These are phyloP conservation scores for Trichogramma evanescens DNA, from an alignment of 2,888 invertebrate genomes.

Conservation along the genomic window DNA sequence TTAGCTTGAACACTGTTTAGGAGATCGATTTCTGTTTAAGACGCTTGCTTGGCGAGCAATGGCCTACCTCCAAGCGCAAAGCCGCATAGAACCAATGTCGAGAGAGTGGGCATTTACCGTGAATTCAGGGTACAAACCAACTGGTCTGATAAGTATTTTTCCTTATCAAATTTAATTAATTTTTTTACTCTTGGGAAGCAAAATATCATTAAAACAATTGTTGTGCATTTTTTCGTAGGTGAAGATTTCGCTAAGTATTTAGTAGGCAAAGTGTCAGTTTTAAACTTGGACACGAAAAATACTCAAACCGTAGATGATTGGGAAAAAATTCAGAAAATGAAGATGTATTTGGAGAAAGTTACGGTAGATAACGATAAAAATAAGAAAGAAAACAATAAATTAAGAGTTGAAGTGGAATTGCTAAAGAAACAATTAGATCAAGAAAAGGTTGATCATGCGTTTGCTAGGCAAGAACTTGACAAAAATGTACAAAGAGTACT, in stretches of 20 bases:
- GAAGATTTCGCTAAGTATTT: constrained; percentile 66
- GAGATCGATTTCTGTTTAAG: constrained; percentile 24
- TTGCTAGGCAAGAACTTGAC: constrained; percentile 67
- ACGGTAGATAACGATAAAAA: constrained; percentile 45
- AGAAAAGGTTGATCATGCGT: constrained; percentile 66
- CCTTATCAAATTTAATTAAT: background rate
- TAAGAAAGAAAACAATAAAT: constrained; percentile 51
- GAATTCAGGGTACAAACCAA: constrained; percentile 74
- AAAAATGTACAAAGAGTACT: constrained; percentile 67
- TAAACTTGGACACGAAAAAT: constrained; percentile 49
- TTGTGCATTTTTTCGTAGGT: background rate
- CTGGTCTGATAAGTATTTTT: constrained; percentile 51
- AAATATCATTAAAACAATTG: too few species aligned
- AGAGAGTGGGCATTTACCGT: constrained; percentile 69
- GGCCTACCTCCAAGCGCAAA: constrained; percentile 47
- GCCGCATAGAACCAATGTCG: constrained; percentile 44
- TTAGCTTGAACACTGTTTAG: constrained; percentile 41
- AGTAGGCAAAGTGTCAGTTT: constrained; percentile 50
- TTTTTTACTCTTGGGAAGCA: background rate
- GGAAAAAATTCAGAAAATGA: constrained; percentile 57
- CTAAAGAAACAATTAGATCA: constrained; percentile 59
- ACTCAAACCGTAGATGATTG: constrained; percentile 63
- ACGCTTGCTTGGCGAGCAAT: constrained; percentile 36
- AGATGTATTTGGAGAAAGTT: constrained; percentile 51
- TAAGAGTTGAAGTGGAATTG: constrained; percentile 54